Conservation (phyloP, 2,797 vertebrate genomes). For the Macrochelys suwanniensis region DNA sequence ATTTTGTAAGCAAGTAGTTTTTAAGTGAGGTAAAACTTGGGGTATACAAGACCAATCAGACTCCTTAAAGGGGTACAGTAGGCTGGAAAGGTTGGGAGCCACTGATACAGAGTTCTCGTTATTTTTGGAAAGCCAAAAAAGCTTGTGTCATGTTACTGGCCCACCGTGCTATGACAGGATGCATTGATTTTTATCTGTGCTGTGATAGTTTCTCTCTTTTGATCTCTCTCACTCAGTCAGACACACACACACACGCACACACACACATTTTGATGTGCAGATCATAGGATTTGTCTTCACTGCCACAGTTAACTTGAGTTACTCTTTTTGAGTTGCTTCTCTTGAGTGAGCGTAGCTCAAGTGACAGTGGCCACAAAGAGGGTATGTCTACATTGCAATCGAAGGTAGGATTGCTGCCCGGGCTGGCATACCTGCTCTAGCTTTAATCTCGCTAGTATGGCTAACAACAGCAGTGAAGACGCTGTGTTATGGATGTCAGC, state of each 20-base stretch:
- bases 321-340: background rate
- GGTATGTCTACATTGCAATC: no score
- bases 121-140: constrained; percentile 43
- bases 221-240: background rate
- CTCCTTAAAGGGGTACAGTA: no score
- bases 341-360: background rate
- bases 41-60: no score
- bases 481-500: no score
- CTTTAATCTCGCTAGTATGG: no score
- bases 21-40: no score
- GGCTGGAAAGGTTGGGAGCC: no score
- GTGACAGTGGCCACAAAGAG: no score
- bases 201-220: background rate
- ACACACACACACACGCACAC: background rate
- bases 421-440: no score
- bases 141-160: background rate
- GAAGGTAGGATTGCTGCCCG: no score
- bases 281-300: background rate
- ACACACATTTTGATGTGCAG: background rate
- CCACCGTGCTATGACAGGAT: background rate
- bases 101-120: background rate
- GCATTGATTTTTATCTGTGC: background rate
- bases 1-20: no score
- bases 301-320: background rate
- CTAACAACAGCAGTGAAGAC: no score